A percentile compares a stretch with the other conserved stretches of the same genome.
These are phyloP conservation scores for Prunella himalayana DNA, from an alignment of 2,113 vertebrate genomes.

Conservation along the genomic window DNA sequence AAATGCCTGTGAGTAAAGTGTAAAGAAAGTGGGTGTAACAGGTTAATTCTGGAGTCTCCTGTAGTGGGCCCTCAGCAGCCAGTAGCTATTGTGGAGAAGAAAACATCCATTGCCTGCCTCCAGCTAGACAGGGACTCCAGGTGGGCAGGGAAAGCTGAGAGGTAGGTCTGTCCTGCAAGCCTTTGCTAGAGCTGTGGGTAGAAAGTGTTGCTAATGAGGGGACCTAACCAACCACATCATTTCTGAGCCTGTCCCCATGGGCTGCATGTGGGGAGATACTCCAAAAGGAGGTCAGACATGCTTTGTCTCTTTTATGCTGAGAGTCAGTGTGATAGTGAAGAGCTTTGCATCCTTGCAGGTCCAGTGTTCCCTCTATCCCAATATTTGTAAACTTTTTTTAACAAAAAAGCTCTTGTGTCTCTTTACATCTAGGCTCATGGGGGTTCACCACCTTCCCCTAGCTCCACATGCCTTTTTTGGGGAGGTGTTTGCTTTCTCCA, in stretches of 20 bases:
- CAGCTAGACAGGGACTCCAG: not conserved
- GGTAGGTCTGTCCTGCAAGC: not conserved
- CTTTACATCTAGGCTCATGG: not conserved
- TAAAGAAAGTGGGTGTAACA: not conserved
- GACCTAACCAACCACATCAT: rapidly evolving
- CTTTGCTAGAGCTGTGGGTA: not conserved
- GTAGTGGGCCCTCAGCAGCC: not conserved
- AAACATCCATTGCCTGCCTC: not conserved
- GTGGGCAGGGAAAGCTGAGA: not conserved
- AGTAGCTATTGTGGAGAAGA: not conserved
- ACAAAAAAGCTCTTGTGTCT: not conserved
- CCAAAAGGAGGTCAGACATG: not conserved
- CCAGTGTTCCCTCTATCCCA: not conserved
- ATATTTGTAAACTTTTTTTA: not conserved
- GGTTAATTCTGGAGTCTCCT: not conserved
- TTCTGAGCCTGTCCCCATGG: not conserved
- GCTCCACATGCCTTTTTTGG: not conserved
- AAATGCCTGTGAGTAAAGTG: not conserved
- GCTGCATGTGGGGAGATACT: not conserved
- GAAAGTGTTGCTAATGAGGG: not conserved
- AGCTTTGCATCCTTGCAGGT: not conserved
- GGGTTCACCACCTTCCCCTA: rapidly evolving
- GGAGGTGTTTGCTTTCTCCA: not conserved
- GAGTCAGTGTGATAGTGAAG: not conserved
- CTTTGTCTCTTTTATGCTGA: not conserved